Conservation (phyloP, 1,140 invertebrate genomes). For the Drosophila gunungcola region DNA sequence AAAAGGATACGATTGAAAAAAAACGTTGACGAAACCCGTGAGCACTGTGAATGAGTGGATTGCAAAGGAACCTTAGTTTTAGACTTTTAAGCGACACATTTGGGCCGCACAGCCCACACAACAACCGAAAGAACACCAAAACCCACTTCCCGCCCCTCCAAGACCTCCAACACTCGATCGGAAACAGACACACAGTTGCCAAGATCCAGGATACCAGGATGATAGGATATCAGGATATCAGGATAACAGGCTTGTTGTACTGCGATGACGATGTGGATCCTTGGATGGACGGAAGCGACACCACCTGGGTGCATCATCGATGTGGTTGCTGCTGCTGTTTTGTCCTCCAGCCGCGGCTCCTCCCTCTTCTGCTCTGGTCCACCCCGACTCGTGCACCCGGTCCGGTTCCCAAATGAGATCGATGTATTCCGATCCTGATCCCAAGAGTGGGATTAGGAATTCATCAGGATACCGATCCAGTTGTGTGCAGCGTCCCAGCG, state of each 20-base stretch:
- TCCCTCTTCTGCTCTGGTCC: conserved; percentile 79
- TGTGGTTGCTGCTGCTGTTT: conserved; percentile 78
- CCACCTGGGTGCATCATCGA: conserved; percentile 70
- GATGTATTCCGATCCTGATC: neutral
- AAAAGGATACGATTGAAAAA: conserved; percentile 18
- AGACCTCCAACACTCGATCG: conserved; percentile 28
- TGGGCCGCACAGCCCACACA: conserved; percentile 58
- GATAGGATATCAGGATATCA: conserved; percentile 1
- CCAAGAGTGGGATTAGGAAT: neutral
- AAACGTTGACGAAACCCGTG: conserved; percentile 62
- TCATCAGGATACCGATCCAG: conserved; percentile 8
- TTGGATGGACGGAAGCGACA: conserved; percentile 42
- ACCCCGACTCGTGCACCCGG: conserved; percentile 75
- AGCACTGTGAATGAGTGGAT: conserved; percentile 48
- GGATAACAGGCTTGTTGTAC: conserved; percentile 51
- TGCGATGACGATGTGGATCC: conserved; percentile 41
- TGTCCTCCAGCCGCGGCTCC: conserved; percentile 78
- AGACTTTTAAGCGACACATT: conserved; percentile 74
- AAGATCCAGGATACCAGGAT: conserved; percentile 1
- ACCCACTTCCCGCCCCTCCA: conserved; percentile 33
- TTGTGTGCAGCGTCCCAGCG: conserved; percentile 49
- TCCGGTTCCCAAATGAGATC: conserved; percentile 54
- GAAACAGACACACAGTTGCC: conserved; percentile 39
- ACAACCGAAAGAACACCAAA: conserved; percentile 28
- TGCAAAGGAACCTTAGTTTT: conserved; percentile 55